Evolutionary conservation across 2,888 invertebrate genomes (phyloP).

Genomic region (Pyrochroa serraticornis): DNA sequence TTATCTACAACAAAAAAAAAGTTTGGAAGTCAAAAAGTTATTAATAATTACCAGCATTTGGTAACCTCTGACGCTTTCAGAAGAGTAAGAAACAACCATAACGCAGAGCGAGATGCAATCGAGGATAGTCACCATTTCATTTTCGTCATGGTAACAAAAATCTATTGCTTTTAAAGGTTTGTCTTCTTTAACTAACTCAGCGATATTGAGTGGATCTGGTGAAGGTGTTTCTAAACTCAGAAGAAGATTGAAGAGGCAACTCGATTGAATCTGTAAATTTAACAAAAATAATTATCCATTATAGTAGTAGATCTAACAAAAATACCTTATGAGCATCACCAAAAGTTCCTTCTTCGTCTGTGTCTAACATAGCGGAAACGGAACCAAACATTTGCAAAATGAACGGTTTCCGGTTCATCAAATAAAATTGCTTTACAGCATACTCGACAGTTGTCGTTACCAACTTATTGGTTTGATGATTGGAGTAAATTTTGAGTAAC

Average conservation of each 20-base stretch:
- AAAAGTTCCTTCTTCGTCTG: slow-evolving; percentile 83
- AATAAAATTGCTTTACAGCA: slow-evolving; percentile 97
- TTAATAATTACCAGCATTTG: slow-evolving; percentile 78
- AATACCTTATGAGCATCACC: slow-evolving; percentile 90
- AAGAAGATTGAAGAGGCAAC: slow-evolving; percentile 88
- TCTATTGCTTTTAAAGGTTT: slow-evolving; percentile 93
- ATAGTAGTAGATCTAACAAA: too few relatives aligned
- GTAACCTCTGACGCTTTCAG: slow-evolving; percentile 90
- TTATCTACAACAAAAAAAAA: slow-evolving; percentile 69
- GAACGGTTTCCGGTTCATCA: slow-evolving; percentile 97
- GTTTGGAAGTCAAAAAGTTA: background rate
- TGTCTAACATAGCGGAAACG: slow-evolving; percentile 94
- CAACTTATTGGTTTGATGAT: slow-evolving; percentile 95
- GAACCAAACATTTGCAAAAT: slow-evolving; percentile 99
- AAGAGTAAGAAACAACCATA: slow-evolving; percentile 97
- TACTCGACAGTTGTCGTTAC: slow-evolving; percentile 97
- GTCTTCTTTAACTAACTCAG: slow-evolving; percentile 88
- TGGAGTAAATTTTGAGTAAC: slow-evolving; percentile 93
- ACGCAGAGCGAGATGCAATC: slow-evolving; percentile 99
- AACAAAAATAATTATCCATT: too few relatives aligned
- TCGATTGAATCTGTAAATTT: slow-evolving; percentile 67
- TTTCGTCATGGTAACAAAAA: slow-evolving; percentile 98
- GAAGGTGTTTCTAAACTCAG: slow-evolving; percentile 93
- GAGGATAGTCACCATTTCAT: slow-evolving; percentile 94
- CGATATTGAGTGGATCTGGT: slow-evolving; percentile 91